Evolutionary conservation across 2,113 vertebrate species (phyloP), one percentile per base, ranked within the genome.

Genomic region (Periophthalmodon schlosseri): DNA sequence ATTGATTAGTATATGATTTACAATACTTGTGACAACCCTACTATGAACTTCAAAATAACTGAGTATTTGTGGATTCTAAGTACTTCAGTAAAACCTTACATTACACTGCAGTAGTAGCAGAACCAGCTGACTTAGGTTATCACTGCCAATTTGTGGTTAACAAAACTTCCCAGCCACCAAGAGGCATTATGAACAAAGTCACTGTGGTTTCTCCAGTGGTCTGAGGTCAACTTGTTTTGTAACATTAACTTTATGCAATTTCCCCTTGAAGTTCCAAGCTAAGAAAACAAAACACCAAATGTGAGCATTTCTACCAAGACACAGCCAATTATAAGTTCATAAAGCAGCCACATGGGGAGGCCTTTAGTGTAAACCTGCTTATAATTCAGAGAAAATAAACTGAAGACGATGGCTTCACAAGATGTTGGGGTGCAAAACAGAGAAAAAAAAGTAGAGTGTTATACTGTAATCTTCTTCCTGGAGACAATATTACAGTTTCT

Each of bases 271-370:
- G 65, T 44, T 47, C 12, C 13, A 21, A 47, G 44, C 21, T 24
- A 23, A 70, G 12, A 34, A 10, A 49, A 28, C 13, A 58, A 6
- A 34, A 28, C 52, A 36, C 20, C 12, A 21, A 1, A 36, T 69
- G 24, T 18, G 33, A 20, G 60, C 56, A 13, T 68, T 61, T 58
- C 34, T 69, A 81, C 80, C 77, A 76, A 77, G 75, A 87, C 83
- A 76, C 60, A 85, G 85, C 68, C 83, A 84, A 87, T 90, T 88
- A 85, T 72, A 77, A 84, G 74, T 87, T 87, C 70, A 87, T 81
- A 85, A 86, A 56, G 79, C 69, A 54, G 76, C 72, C 68, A 60
- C 75, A 56, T n/a, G 36, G 73, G 68, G 60, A 34, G 77, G 69
- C 16, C 64, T 49, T 39, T 36, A 23, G 28, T 67, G 33, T 84